Conservation (phyloP, 2,113 vertebrate genomes). For the Octodon degus region DNA sequence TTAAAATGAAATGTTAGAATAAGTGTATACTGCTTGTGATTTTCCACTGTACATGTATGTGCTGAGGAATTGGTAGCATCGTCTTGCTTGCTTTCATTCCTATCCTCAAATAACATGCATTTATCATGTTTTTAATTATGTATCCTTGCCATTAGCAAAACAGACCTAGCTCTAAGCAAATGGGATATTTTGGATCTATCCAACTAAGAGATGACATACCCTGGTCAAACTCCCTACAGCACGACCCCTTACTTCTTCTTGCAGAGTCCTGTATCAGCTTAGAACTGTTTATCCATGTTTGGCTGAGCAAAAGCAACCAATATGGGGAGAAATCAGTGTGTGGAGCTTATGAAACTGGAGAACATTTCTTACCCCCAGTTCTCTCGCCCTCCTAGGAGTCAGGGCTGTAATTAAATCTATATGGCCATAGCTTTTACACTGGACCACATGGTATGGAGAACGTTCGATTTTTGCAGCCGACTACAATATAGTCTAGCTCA, state of each 20-base stretch:
- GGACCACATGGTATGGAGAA: neutral
- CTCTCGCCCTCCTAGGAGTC: neutral
- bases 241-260: neutral
- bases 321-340: too few species aligned
- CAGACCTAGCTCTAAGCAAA: neutral
- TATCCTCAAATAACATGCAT: neutral
- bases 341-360: neutral
- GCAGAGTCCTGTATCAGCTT: neutral
- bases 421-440: too few species aligned
- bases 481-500: neutral
- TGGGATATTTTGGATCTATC: too few species aligned
- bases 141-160: conserved; percentile 2
- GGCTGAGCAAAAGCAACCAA: neutral
- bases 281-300: neutral
- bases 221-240: neutral
- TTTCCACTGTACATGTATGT: fast-evolving
- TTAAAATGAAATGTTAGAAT: conserved; percentile 17
- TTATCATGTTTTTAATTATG: neutral
- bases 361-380: neutral
- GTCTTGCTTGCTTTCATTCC: neutral
- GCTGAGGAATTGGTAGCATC: neutral
- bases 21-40: neutral
- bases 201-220: neutral
- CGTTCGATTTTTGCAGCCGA: neutral
- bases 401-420: neutral